Base-by-base conservation (phyloP, 2,888 invertebrate genomes). In the Leptinotarsa peninsularis region DNA sequence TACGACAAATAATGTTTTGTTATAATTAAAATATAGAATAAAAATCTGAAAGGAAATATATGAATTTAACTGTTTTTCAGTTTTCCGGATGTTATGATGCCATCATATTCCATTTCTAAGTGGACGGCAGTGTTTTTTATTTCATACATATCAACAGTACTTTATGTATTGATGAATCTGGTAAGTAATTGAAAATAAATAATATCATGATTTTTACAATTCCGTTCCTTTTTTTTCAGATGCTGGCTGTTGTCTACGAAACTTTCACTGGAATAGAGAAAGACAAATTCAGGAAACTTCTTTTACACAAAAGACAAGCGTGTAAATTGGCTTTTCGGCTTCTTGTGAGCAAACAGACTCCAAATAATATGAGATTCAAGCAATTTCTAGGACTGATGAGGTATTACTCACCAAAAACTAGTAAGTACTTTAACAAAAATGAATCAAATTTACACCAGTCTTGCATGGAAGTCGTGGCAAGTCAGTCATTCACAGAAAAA, bases 51-150 rank as follows among this genome's bases (percentile, higher is more conserved):
- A 17, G 50, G 17, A 50, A 17, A 50, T 17, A 17, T 50, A 17
- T 60, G 5, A 43, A 72, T 79, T 1, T 33, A 67, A 33, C 15
- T 23, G 54, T 72, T 56, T 89, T 90, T 69, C 88, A 96, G 96
- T 89, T 96, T 94, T 89, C 96, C 96, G 4, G 96, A 96, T 87
- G 95, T 97, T 23, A 96, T 96, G 96, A 96, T 96, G 96, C 95
- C 95, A 5, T 93, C 96, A 0, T 96, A 96, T 87, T 93, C 94
- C 33, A 91, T 91, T 83, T 94, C 93, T 54, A 93, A 93, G 86
- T 95, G 94, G 93, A 94, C 94, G 84, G 94, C 94, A n/a, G 89
- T 95, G 75, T 96, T 96, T 89, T 96, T 96, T 89, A 93, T 96
- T 77, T 91, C 94, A 7, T 97, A 96, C 88, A 93, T 97, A 80